Conservation (phyloP, 2,888 invertebrate species). For the Psococerastis gibbosa region DNA sequence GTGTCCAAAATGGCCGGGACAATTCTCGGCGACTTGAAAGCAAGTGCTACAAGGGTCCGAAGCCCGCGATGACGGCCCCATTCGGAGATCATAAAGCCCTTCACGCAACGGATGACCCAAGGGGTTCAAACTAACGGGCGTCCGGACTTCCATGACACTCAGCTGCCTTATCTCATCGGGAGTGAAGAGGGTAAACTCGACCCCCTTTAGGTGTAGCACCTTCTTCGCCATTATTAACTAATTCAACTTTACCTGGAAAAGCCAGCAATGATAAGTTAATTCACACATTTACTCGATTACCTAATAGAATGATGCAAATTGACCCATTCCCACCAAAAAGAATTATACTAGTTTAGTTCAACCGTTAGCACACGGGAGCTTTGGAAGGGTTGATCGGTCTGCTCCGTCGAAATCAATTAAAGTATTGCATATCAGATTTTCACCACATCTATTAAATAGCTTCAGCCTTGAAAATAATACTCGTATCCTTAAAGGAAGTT, state of each 20-base stretch:
- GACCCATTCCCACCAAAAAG: too few species aligned
- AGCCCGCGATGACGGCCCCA: conserved; percentile 52
- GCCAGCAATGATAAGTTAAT: too few species aligned
- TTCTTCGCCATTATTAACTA: not conserved
- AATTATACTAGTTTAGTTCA: too few species aligned
- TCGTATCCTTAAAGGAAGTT: too few species aligned
- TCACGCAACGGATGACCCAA: conserved; percentile 64
- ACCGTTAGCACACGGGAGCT: too few species aligned
- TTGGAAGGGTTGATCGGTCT: too few species aligned
- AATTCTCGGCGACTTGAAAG: conserved; percentile 39
- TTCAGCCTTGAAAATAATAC: too few species aligned
- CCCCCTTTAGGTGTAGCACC: not conserved
- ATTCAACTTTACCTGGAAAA: not conserved
- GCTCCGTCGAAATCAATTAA: too few species aligned
- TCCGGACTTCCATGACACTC: conserved; percentile 58
- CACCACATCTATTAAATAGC: too few species aligned
- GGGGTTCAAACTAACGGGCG: conserved; percentile 57
- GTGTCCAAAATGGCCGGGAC: conserved; percentile 90
- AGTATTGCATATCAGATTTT: too few species aligned
- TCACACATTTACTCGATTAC: too few species aligned
- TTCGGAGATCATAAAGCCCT: conserved; percentile 75
- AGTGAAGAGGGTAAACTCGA: conserved; percentile 50
- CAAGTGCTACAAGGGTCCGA: conserved; percentile 68
- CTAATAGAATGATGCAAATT: too few species aligned
- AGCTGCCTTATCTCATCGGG: conserved; percentile 57